Percentiles rank a stretch among this genome's conserved stretches.
Conservation (phyloP, 2,888 invertebrate species). For the Chrysotoxum bicinctum region DNA sequence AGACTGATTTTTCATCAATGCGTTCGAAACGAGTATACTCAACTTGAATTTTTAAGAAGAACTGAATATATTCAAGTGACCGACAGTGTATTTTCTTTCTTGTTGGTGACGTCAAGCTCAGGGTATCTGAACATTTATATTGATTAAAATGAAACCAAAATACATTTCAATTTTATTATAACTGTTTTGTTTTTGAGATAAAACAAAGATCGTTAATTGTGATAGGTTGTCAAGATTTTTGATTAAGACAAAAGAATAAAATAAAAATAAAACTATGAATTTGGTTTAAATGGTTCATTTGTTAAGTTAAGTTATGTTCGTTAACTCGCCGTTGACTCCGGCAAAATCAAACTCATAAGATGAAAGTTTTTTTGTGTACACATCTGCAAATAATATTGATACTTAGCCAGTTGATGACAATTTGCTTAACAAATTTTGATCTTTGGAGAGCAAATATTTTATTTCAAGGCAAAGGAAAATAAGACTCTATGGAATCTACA, state of each 20-base stretch:
- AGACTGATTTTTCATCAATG: no score
- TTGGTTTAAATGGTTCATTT: slow-evolving; percentile 1
- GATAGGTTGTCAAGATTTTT: slow-evolving; percentile 33
- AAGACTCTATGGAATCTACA: not conserved
- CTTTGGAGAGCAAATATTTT: not conserved
- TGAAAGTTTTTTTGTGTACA: not conserved
- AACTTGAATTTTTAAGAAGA: no score
- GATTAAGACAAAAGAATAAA: slow-evolving; percentile 10
- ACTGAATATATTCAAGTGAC: no score
- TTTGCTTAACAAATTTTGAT: not conserved
- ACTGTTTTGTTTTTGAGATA: not conserved
- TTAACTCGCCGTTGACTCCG: not conserved
- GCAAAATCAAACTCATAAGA: not conserved
- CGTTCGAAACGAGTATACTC: no score
- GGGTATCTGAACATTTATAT: slow-evolving; percentile 6
- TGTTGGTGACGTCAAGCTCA: slow-evolving; percentile 15
- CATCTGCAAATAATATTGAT: not conserved
- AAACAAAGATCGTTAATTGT: slow-evolving; percentile 22
- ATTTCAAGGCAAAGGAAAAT: not conserved
- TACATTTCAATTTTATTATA: slow-evolving; percentile 13
- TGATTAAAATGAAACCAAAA: slow-evolving; percentile 23
- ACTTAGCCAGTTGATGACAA: not conserved
- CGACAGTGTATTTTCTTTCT: not conserved
- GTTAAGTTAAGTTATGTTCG: not conserved
- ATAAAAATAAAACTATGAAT: not conserved